phyloP scores from a whole-genome alignment of 2,888 invertebrate species.

The Sympetrum striolatum region DNA sequence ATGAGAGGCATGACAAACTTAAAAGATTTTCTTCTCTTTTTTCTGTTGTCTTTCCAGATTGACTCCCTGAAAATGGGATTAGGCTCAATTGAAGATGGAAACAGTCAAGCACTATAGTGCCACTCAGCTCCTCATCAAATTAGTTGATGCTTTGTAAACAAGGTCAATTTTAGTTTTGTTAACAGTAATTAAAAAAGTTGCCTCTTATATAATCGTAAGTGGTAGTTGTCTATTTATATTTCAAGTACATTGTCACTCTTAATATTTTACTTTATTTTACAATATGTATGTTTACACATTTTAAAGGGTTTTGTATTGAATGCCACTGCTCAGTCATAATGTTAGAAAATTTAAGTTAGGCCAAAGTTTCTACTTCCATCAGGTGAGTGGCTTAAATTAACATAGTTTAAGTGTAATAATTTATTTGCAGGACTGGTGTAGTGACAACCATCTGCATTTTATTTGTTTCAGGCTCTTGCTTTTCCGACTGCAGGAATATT shows the following conservation, averaged over 20 bases:
- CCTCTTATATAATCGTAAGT: background rate
- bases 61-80: constrained; percentile 46
- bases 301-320: background rate
- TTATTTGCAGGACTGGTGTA: background rate
- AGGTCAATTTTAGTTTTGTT: constrained; percentile 44
- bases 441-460: background rate
- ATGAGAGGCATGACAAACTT: constrained; percentile 32
- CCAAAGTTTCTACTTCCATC: constrained; percentile 5
- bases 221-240: background rate
- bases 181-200: constrained; percentile 7
- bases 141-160: constrained; percentile 43
- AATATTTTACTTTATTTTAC: background rate
- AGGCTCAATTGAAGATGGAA: constrained; percentile 45
- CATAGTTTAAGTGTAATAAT: background rate
- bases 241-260: background rate
- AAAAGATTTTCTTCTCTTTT: constrained; percentile 47
- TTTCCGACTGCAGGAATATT: background rate
- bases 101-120: constrained; percentile 21
- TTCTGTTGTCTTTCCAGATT: constrained; percentile 51
- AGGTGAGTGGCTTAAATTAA: constrained; percentile 6
- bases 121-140: constrained; percentile 44
- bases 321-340: background rate
- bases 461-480: background rate
- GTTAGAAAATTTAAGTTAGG: background rate
- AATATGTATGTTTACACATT: background rate